Percentiles rank a stretch among this genome's conserved stretches.
These are phyloP conservation scores for Alca torda DNA, from an alignment of 2,797 vertebrate genomes.

Conservation along the genomic window DNA sequence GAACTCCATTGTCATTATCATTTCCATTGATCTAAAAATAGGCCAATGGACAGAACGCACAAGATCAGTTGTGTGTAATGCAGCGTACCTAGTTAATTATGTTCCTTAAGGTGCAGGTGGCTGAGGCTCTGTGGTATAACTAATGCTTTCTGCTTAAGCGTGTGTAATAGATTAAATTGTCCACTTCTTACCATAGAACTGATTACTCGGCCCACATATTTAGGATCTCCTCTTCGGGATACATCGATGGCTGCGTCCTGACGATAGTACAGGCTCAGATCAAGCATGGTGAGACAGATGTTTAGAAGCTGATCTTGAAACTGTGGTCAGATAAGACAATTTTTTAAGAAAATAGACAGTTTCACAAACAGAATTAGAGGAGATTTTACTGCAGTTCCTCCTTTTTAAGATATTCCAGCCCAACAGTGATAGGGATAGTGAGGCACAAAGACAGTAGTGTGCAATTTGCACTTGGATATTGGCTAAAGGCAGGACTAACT, in stretches of 20 bases:
- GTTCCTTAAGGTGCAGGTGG: not conserved
- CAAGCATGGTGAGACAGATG: slow-evolving; percentile 82
- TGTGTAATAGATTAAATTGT: not conserved
- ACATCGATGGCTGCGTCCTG: slow-evolving; percentile 72
- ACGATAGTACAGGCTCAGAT: slow-evolving; percentile 76
- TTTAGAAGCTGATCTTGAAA: slow-evolving; percentile 84
- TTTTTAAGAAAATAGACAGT: not conserved
- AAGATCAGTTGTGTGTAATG: not conserved
- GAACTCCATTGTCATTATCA: slow-evolving; percentile 82
- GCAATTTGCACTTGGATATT: not conserved
- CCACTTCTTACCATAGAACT: slow-evolving; percentile 85
- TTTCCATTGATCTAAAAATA: slow-evolving; percentile 87
- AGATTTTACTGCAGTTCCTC: not conserved
- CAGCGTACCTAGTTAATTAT: rapidly evolving
- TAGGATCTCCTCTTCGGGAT: slow-evolving; percentile 75
- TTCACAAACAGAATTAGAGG: not conserved
- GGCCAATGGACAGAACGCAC: not conserved
- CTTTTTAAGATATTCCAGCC: not conserved
- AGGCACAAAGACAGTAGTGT: not conserved
- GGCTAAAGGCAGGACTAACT: not conserved
- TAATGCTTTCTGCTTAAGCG: not conserved
- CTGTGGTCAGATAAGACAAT: slow-evolving; percentile 55
- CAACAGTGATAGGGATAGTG: not conserved
- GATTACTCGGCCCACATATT: slow-evolving; percentile 83
- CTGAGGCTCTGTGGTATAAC: not conserved